Evolutionary conservation across 2,888 invertebrate genomes (phyloP).

Genomic region (Eremobia ochroleuca): DNA sequence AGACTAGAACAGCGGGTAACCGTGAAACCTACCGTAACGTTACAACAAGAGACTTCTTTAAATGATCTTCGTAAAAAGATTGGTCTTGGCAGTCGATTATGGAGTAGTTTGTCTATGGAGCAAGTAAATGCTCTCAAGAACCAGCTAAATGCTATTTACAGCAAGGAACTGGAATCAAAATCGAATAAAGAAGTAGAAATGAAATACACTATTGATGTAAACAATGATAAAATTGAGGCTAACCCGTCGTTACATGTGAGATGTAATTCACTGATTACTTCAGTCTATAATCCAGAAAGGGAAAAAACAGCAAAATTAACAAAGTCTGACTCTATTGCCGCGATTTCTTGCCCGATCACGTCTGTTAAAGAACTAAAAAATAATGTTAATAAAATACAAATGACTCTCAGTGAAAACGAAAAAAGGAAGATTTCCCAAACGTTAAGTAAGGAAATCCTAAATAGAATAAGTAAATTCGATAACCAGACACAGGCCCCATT

Average conservation of each 20-base stretch:
- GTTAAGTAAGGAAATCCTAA: conserved; percentile 94
- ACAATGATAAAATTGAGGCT: conserved; percentile 78
- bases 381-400: conserved; percentile 88
- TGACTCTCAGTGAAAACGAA: conserved; percentile 92
- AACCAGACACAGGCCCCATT: conserved; percentile 66
- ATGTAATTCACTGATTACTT: conserved; percentile 90
- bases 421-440: conserved; percentile 94
- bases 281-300: conserved; percentile 81
- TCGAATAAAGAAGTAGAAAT: conserved; percentile 81
- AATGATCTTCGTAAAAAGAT: conserved; percentile 86
- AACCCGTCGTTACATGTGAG: conserved; percentile 89
- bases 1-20: conserved; percentile 75
- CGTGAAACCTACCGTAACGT: conserved; percentile 76
- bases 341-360: conserved; percentile 86
- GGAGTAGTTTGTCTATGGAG: conserved; percentile 96
- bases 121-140: conserved; percentile 95
- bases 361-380: conserved; percentile 88
- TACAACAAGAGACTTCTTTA: conserved; percentile 84
- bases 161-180: conserved; percentile 90
- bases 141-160: conserved; percentile 95
- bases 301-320: conserved; percentile 82
- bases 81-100: conserved; percentile 94
- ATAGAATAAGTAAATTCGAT: conserved; percentile 91
- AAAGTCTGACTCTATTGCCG: conserved; percentile 91
- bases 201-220: conserved; percentile 92